Percentiles rank a stretch among this genome's conserved stretches.
phyloP scores from a whole-genome alignment of 2,113 vertebrate genomes.

The Promerops cafer region DNA sequence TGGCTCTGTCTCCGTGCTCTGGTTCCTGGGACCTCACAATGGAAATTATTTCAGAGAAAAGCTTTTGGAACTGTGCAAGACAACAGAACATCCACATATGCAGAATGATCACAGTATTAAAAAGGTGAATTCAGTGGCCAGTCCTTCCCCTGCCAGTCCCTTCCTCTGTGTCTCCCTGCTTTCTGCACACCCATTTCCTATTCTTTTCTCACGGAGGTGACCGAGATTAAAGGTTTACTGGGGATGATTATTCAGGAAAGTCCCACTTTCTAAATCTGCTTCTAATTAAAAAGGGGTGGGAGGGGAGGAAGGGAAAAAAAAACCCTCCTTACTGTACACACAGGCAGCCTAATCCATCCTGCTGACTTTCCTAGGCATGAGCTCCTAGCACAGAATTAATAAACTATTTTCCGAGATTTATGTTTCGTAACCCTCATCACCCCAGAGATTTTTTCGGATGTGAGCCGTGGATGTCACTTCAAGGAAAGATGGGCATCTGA shows the following conservation, averaged over 20 bases:
- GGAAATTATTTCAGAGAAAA: not conserved
- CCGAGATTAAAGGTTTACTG: slow-evolving; percentile 13
- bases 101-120: not conserved
- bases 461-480: slow-evolving; percentile 48
- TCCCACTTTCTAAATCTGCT: slow-evolving; percentile 56
- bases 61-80: not conserved
- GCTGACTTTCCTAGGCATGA: slow-evolving; percentile 33
- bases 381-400: slow-evolving; percentile 18
- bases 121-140: not conserved
- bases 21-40: not conserved
- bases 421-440: slow-evolving; percentile 38
- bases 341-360: slow-evolving; percentile 19
- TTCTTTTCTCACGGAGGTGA: not conserved
- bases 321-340: not conserved
- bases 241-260: slow-evolving; percentile 50
- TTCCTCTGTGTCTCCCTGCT: not conserved
- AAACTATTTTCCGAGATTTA: slow-evolving; percentile 9
- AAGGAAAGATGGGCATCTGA: slow-evolving; percentile 53
- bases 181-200: not conserved
- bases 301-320: not conserved
- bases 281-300: slow-evolving; percentile 57
- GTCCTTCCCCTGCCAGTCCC: not conserved
- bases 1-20: not conserved
- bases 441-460: slow-evolving; percentile 41
- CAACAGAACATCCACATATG: not conserved